Evolutionary conservation across 2,113 vertebrate species (phyloP).

Genomic region (Pontoporia blainvillei): DNA sequence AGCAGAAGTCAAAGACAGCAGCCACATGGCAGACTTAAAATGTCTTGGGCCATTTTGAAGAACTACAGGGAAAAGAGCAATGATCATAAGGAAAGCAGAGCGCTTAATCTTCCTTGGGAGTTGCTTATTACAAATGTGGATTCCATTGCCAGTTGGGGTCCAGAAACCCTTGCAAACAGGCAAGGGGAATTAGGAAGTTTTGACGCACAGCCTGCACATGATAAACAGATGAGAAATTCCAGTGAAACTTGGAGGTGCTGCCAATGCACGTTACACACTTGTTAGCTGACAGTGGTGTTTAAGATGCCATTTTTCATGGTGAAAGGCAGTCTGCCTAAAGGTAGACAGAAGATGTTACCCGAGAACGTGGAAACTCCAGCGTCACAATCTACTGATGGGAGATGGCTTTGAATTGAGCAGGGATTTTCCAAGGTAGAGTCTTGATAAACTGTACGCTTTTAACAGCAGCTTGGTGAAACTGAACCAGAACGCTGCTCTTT

Average conservation of each 20-base stretch:
- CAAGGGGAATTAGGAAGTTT: neutral
- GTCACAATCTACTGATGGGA: no score
- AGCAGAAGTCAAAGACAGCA: neutral
- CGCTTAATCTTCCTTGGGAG: neutral
- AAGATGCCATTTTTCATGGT: neutral
- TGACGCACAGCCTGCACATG: neutral
- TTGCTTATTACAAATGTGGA: neutral
- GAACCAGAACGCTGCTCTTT: neutral
- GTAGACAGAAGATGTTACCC: neutral
- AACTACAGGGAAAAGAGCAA: neutral
- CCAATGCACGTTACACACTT: neutral
- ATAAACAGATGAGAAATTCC: neutral
- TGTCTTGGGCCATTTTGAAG: neutral
- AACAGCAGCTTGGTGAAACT: neutral
- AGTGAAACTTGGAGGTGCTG: neutral
- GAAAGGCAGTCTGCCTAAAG: neutral
- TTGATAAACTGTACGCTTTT: neutral
- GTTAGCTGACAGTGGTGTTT: neutral
- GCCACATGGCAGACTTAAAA: neutral
- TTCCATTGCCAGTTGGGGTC: neutral
- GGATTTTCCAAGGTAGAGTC: neutral
- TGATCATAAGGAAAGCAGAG: neutral
- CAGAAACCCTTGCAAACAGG: neutral
- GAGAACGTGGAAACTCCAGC: neutral
- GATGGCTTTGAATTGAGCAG: neutral